phyloP scores from a whole-genome alignment of 2,797 vertebrate species.

The Lateolabrax maculatus region DNA sequence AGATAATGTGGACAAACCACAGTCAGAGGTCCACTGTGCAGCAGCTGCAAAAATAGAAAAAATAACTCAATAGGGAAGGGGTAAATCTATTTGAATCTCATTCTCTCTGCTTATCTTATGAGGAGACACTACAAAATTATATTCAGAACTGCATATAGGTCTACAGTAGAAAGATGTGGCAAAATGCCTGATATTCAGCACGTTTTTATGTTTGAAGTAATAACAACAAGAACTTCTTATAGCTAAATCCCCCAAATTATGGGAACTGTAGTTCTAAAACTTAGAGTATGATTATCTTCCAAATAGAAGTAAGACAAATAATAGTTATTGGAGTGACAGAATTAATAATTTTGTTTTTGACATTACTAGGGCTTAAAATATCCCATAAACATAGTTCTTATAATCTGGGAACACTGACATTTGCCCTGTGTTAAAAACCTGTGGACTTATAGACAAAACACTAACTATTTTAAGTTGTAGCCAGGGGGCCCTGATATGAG shows the following conservation, averaged over 20 bases:
- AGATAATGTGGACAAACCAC: conserved; percentile 56
- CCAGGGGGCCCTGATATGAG: not conserved
- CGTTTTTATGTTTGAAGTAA: not conserved
- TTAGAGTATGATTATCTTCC: not conserved
- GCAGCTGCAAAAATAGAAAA: conserved; percentile 48
- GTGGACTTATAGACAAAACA: not conserved
- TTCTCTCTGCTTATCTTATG: not conserved
- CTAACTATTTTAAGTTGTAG: not conserved
- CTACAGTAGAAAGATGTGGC: not conserved
- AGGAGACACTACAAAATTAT: not conserved
- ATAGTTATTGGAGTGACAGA: not conserved
- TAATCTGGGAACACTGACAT: not conserved
- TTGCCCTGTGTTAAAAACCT: not conserved
- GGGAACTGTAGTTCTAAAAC: not conserved
- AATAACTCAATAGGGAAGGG: conserved; percentile 16
- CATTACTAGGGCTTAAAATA: not conserved
- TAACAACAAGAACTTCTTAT: too few species aligned
- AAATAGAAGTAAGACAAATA: not conserved
- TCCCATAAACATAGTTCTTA: not conserved
- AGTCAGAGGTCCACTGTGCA: conserved; percentile 26
- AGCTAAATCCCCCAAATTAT: not conserved
- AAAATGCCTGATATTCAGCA: not conserved
- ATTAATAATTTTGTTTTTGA: not conserved
- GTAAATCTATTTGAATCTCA: conserved; percentile 19
- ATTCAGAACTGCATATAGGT: not conserved